Conservation (phyloP, 2,113 vertebrate genomes). For the Chloropsis cyanopogon region DNA sequence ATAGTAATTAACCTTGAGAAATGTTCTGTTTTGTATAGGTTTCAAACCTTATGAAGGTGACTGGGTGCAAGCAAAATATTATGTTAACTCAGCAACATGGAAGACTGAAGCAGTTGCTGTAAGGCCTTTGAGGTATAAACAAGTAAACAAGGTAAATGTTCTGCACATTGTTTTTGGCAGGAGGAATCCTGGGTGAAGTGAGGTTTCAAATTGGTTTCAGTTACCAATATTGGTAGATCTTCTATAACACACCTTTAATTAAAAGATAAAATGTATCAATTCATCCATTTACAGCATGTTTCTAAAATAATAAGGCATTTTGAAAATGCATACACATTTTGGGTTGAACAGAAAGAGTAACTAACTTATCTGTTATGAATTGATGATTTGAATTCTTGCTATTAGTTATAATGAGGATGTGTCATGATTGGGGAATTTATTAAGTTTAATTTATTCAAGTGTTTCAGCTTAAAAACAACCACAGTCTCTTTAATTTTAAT, state of each 20-base stretch:
- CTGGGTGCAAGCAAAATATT: constrained; percentile 90
- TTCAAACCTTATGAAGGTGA: constrained; percentile 89
- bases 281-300: neutral
- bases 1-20: neutral
- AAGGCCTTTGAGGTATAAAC: constrained; percentile 86
- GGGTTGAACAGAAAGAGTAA: neutral
- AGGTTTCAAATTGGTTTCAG: neutral
- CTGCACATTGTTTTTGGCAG: neutral
- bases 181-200: neutral
- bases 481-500: neutral
- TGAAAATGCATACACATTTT: neutral
- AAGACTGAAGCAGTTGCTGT: constrained; percentile 83
- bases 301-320: neutral
- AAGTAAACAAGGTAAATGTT: constrained; percentile 79
- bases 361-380: neutral
- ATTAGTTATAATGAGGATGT: neutral
- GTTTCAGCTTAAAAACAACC: neutral
- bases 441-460: neutral
- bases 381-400: neutral
- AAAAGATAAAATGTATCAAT: neutral
- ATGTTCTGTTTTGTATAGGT: constrained; percentile 64
- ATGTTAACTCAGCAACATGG: constrained; percentile 77
- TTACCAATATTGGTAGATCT: neutral
- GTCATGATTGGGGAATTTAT: neutral
- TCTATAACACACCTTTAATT: neutral